Base-by-base conservation (phyloP, 2,888 invertebrate species). In the Ephialtes manifestator region DNA sequence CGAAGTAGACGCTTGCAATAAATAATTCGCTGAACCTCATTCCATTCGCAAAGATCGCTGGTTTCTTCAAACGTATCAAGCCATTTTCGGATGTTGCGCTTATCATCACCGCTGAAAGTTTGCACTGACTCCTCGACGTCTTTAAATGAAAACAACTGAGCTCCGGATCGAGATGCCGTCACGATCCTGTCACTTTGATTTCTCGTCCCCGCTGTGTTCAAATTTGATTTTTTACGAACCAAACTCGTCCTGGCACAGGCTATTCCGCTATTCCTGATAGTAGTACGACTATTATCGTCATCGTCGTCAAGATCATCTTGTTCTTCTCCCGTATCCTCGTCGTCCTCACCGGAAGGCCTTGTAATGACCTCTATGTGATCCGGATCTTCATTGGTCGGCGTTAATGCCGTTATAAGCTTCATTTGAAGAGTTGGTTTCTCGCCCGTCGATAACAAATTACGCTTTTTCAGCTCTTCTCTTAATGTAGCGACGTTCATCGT, bases 1-100 rank as follows among this genome's bases (percentile, higher is more conserved):
- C 74, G 68, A 10, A 87, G 24, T 83, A 89, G 72, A 0, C 85
- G 53, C 39, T 86, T 87, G 1, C 80, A 86, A 15, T 86, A 88
- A 1, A 86, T 80, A 5, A 86, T 11, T 39, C 65, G 86, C 48
- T 88, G 87, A 2, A 87, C 11, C 5, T 86, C 72, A 15, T 74
- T 65, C 87, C 86, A 88, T 1, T 51, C 15, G 5, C 84, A 71
- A 10, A 88, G 60, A 7, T 39, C 65, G 24, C 75, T 78, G 28
- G 74, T 81, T n/a, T 84, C 88, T 86, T 87, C 24, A n/a, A n/a
- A n/a, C n/a, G n/a, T n/a, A n/a, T n/a, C n/a, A n/a, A n/a, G n/a
- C n/a, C 86, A 88, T 28, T 81, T 81, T 15, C 68, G 20, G 7
- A 85, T 24, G 0, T 60, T 70, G 43, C 65, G 24, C 15, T 60